Percentiles rank a stretch among this genome's conserved stretches.
These are phyloP conservation scores for Illadopsis cleaveri DNA, from an alignment of 2,113 vertebrate genomes.

Conservation along the genomic window DNA sequence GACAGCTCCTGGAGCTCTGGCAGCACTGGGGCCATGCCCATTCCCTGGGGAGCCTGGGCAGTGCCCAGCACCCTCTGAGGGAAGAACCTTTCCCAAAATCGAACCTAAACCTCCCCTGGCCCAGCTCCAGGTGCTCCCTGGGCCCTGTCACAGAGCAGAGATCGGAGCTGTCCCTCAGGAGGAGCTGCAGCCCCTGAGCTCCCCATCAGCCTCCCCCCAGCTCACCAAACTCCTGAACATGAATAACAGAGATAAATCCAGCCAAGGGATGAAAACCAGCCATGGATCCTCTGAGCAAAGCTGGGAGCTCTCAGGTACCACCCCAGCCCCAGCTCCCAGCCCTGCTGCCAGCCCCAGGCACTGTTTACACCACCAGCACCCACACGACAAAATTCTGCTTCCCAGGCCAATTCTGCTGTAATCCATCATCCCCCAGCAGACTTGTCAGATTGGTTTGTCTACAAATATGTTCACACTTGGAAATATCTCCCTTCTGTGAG, in stretches of 20 bases:
- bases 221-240: rapidly evolving
- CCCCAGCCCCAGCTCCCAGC: not conserved
- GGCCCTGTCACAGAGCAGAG: not conserved
- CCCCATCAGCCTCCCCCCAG: not conserved
- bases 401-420: not conserved
- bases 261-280: not conserved
- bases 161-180: not conserved
- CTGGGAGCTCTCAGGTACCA: not conserved
- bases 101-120: rapidly evolving
- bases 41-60: not conserved
- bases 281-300: rapidly evolving
- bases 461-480: slow-evolving; percentile 58
- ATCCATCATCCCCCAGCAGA: slow-evolving; percentile 65
- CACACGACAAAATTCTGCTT: not conserved
- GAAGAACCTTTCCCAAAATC: not conserved
- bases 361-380: slow-evolving; percentile 1
- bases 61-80: not conserved
- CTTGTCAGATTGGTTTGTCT: slow-evolving; percentile 79
- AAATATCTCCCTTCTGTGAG: slow-evolving; percentile 25
- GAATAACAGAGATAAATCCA: rapidly evolving
- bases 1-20: not conserved
- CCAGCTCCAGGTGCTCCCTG: not conserved
- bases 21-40: not conserved
- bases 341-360: slow-evolving; percentile 42
- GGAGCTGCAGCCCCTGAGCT: not conserved